Percentiles rank a stretch among this genome's conserved stretches.
Evolutionary conservation across 2,113 vertebrate species (phyloP).

Genomic region (Hystrix brachyura): DNA sequence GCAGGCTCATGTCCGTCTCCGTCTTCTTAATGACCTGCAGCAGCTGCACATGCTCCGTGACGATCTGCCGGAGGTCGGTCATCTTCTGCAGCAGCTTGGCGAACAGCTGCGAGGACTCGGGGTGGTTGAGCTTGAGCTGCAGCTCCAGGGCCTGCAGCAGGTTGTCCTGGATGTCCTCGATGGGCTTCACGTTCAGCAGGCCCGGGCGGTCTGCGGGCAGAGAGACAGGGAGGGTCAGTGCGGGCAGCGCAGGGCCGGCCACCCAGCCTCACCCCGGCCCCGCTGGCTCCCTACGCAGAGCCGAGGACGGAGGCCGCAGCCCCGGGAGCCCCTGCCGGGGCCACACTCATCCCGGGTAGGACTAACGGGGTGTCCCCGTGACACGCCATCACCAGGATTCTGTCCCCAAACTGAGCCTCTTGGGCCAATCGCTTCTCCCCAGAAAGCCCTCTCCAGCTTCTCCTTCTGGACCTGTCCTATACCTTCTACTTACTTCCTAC

Average conservation of each 20-base stretch:
- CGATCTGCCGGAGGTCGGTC: conserved; percentile 99
- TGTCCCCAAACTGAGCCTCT: neutral
- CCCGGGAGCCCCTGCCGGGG: neutral
- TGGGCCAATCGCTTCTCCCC: neutral
- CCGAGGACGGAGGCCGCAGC: neutral
- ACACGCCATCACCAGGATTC: neutral
- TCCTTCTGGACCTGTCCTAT: neutral
- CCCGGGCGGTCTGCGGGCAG: conserved; percentile 94
- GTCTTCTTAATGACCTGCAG: conserved; percentile 97
- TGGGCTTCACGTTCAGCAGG: conserved; percentile 97
- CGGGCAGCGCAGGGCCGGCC: neutral
- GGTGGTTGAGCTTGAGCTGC: conserved; percentile 97
- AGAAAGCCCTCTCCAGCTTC: neutral
- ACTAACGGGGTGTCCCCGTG: neutral
- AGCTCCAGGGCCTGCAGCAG: conserved; percentile 97
- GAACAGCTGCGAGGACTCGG: conserved; percentile 97
- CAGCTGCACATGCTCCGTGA: conserved; percentile 97
- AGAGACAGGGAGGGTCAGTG: conserved; percentile 30
- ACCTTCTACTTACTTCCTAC: neutral
- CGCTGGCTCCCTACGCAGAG: neutral
- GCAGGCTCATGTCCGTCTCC: conserved; percentile 96
- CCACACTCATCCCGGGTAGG: neutral
- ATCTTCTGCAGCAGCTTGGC: conserved; percentile 99
- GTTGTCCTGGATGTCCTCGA: conserved; percentile 98
- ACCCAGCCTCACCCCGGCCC: neutral